These are phyloP conservation scores for Ammodytes dubius DNA, from an alignment of 2,113 vertebrate genomes.

Conservation along the genomic window DNA sequence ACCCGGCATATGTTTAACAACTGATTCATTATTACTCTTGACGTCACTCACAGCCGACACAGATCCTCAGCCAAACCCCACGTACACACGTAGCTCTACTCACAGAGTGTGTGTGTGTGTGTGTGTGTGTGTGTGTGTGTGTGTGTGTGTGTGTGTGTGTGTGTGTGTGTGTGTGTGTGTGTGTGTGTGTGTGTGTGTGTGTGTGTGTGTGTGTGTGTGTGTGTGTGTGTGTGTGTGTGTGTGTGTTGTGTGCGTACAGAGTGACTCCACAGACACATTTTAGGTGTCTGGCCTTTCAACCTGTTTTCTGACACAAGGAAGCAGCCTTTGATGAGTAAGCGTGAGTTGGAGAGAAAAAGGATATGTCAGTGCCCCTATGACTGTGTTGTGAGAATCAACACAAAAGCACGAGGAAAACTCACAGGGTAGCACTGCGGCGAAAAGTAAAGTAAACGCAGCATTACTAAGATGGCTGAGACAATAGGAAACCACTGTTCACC, in stretches of 20 bases:
- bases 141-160: background rate
- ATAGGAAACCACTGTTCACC: conserved; percentile 26
- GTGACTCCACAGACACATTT: conserved; percentile 27
- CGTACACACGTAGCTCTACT: conserved; percentile 13
- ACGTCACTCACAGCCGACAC: conserved; percentile 45
- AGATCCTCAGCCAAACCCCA: conserved; percentile 19
- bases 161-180: too few species aligned
- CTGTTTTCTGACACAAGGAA: conserved; percentile 10
- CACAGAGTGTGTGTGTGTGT: background rate
- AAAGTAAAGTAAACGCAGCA: background rate
- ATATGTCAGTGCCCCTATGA: conserved; percentile 18
- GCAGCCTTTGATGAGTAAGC: background rate
- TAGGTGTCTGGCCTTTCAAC: background rate
- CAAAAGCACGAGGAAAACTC: conserved; percentile 2
- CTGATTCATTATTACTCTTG: conserved; percentile 38
- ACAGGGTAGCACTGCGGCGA: background rate
- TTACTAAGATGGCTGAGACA: background rate
- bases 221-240: background rate
- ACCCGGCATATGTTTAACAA: conserved; percentile 47
- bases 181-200: too few species aligned
- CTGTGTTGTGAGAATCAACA: conserved; percentile 33
- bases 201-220: background rate
- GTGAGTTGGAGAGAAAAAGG: background rate
- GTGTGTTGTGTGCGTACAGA: background rate
- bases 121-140: background rate